Percentiles rank a stretch among this genome's conserved stretches.
phyloP scores from a whole-genome alignment of 2,888 invertebrate genomes.

The Oligia fasciuncula region DNA sequence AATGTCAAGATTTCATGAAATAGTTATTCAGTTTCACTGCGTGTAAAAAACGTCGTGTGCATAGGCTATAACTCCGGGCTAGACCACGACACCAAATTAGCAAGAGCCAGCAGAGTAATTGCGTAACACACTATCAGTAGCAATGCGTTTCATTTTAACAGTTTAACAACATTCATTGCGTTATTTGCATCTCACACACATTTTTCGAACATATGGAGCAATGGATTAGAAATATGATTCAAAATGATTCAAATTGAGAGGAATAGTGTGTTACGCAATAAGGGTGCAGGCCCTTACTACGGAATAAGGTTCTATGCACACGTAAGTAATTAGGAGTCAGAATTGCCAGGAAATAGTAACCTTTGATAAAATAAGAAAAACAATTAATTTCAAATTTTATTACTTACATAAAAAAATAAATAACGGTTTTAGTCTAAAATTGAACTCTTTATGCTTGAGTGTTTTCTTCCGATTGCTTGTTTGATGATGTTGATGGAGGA shows the following conservation, averaged over 20 bases:
- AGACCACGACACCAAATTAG: neutral
- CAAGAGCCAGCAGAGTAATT: neutral
- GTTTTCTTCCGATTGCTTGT: conserved; percentile 57
- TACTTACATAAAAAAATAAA: conserved; percentile 58
- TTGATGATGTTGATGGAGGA: conserved; percentile 56
- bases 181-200: too few species aligned
- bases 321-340: neutral
- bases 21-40: too few species aligned
- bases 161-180: too few species aligned
- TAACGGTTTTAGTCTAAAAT: conserved; percentile 25
- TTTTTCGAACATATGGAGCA: too few species aligned
- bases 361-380: conserved; percentile 4
- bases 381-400: conserved; percentile 36
- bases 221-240: too few species aligned
- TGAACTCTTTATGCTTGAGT: conserved; percentile 39
- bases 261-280: too few species aligned
- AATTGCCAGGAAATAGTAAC: neutral
- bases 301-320: neutral
- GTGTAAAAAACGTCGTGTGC: neutral
- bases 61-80: neutral
- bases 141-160: too few species aligned
- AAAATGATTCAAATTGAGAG: too few species aligned
- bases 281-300: neutral
- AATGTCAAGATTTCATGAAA: too few species aligned
- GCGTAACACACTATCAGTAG: too few species aligned